Evolutionary conservation across 35 echinoderm and acorn worm species (phyloP).

Genomic region (Amphiura filiformis): DNA sequence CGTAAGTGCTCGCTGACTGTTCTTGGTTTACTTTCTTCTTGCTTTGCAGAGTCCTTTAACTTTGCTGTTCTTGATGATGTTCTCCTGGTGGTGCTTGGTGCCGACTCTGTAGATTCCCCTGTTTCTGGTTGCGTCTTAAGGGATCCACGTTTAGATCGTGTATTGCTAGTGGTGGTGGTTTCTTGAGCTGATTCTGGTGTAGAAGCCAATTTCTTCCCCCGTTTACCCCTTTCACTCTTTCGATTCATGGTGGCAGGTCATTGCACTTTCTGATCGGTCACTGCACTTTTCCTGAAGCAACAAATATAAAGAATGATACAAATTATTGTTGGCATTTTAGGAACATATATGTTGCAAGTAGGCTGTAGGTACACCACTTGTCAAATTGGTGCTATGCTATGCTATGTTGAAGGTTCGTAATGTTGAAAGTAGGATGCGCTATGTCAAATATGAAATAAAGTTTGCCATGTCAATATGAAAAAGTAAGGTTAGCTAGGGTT

Average conservation of each 20-base stretch:
- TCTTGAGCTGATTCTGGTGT: conserved; percentile 24
- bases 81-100: background rate
- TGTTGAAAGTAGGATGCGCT: too few species aligned
- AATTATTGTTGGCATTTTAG: too few species aligned
- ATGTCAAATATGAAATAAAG: too few species aligned
- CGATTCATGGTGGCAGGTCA: conserved; percentile 43
- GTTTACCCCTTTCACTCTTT: conserved; percentile 43
- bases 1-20: background rate
- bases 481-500: too few species aligned
- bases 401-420: too few species aligned
- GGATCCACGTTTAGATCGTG: background rate
- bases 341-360: too few species aligned
- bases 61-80: background rate
- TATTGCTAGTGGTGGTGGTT: background rate
- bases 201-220: conserved; percentile 30
- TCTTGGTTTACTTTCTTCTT: background rate
- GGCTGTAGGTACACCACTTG: too few species aligned
- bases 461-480: too few species aligned
- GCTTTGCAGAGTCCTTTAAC: background rate
- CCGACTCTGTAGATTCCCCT: background rate
- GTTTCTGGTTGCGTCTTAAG: background rate
- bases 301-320: too few species aligned
- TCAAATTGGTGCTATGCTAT: too few species aligned
- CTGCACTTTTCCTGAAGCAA: too few species aligned
- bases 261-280: background rate